Evolutionary conservation across 2,888 invertebrate species (phyloP), one percentile per base, ranked within the genome.

Genomic region (Drosophila yooni): DNA sequence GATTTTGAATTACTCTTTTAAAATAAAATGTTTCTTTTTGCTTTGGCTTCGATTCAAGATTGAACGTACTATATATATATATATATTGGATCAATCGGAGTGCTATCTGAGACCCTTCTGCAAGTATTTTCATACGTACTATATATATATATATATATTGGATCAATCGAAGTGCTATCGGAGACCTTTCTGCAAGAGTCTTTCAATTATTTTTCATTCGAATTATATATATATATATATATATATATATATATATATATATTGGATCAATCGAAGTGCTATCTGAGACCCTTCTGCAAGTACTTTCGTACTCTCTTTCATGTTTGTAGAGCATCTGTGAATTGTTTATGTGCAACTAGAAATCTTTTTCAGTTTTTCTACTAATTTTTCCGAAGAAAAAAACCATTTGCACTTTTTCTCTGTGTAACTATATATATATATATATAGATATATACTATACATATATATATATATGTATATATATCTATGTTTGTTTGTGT

Each of bases 341-440:
- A 38, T 40, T 48, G 40, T 25, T 4, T 15, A 13, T 13, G 1
- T 1, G 25, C 10, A 7, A 0, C 3, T 3, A 0, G n/a, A 18
- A 25, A 18, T 21, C 34, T 2, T 31, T 33, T 11, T 50, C 29
- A 29, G 38, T 48, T 46, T 31, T 54, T 67, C 21, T 13, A 75
- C 48, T 64, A 54, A 61, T 75, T 79, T 58, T 43, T 27, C 27
- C 36, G 46, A 79, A 75, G 66, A 74, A 70, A 70, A 74, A 70
- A 71, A 64, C 56, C 36, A 58, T 71, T 72, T 68, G 25, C 29
- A 53, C 40, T 74, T 33, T 51, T 36, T 58, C 38, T 27, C n/a
- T 21, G 43, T 43, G 43, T 43, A 38, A 21, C 13, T 3, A 43
- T 21, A 15, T 46, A 13, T 46, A 43, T 43, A 21, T 21, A 21